Evolutionary conservation across 2,888 invertebrate species (phyloP), one percentile per base, ranked within the genome.

Genomic region (Perizoma flavofasciatum): DNA sequence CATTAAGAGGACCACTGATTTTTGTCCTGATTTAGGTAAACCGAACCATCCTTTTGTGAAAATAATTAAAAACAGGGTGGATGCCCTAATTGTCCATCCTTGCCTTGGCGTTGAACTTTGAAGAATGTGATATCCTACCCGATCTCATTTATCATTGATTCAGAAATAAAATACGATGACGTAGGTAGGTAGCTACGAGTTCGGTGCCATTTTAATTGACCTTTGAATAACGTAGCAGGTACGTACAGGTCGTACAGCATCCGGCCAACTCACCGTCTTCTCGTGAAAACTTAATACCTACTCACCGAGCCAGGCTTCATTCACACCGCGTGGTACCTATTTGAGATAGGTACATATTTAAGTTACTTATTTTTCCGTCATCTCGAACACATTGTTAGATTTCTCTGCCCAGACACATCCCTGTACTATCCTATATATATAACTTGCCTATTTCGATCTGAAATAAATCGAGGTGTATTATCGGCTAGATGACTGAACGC

Each of bases 101-200:
- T 49, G 57, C n/a, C 6, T 66, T 74, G 75, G 73, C 66, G 67
- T 77, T 71, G 79, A 81, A 79, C 82, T 79, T 67, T 48, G 65
- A 54, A 54, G 49, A 51, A 55, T 59, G 41, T 47, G 34, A 53
- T 54, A 40, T 50, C 41, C 33, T 46, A 34, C 46, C 33, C 41
- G 49, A 50, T 41, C 49, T 33, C 40, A 32, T 50, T 50, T 40
- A n/a, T 41, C 49, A 49, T 50, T 50, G 48, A 56, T 56, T 48
- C 39, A 55, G 59, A 55, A 60, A 60, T 55, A 55, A 51, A 51
- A 55, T 60, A 43, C 48, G n/a, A 48, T 61, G 55, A 56, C 49
- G 51, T 37, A 54, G 53, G 48, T 41, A 52, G 52, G 44, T 37
- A 35, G 44, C 10, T n/a, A 40, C 46, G 55, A 55, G 59, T 55